phyloP scores from a whole-genome alignment of 2,113 vertebrate genomes.

The Brachypteracias leptosomus region DNA sequence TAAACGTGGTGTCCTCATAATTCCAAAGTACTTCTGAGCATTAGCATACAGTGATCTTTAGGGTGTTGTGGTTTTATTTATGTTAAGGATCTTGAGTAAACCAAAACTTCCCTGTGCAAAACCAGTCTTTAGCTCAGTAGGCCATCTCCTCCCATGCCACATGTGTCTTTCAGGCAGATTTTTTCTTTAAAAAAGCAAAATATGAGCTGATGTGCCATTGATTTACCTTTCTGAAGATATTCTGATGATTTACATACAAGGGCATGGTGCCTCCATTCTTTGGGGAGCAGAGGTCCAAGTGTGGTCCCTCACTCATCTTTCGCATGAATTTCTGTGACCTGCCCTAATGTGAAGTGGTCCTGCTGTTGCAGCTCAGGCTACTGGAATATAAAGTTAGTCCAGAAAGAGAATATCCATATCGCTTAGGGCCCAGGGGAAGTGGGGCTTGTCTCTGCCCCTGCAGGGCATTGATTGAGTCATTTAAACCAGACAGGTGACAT shows the following conservation, averaged over 20 bases:
- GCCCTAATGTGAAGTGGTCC: accelerated
- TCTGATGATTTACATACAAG: background rate
- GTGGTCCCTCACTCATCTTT: background rate
- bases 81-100: background rate
- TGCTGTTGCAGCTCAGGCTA: background rate
- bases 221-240: background rate
- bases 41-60: background rate
- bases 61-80: background rate
- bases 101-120: background rate
- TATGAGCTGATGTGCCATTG: background rate
- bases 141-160: background rate
- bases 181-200: background rate
- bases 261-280: background rate
- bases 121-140: background rate
- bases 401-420: background rate
- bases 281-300: background rate
- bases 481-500: background rate
- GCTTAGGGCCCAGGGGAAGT: background rate
- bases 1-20: background rate
- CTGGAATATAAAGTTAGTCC: background rate
- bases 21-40: background rate
- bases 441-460: background rate
- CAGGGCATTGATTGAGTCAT: background rate
- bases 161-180: background rate
- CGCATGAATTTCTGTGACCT: background rate